A percentile compares a stretch with the other conserved stretches of the same genome.
These are phyloP conservation scores for Cephalopterus ornatus DNA, from an alignment of 2,113 vertebrate species.

Conservation along the genomic window DNA sequence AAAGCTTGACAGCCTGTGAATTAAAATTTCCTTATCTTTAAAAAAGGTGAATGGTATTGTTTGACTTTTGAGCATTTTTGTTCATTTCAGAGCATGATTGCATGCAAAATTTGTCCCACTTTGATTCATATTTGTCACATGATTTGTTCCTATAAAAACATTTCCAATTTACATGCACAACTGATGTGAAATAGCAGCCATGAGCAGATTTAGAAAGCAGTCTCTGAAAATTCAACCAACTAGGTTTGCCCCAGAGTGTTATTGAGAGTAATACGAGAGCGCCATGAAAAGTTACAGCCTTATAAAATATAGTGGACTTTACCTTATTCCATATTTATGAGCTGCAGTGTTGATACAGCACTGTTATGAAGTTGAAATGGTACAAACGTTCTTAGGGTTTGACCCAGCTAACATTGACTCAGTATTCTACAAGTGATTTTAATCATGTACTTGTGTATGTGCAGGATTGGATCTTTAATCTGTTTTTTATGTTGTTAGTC, in stretches of 20 bases:
- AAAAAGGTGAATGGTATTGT: neutral
- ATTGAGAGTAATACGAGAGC: conserved; percentile 17
- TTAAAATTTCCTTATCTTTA: neutral
- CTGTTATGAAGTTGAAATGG: neutral
- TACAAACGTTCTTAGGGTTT: neutral
- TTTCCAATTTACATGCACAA: conserved; percentile 32
- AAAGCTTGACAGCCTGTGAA: neutral
- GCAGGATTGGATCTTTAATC: neutral
- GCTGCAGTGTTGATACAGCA: neutral
- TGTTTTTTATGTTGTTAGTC: neutral
- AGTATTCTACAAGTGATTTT: neutral
- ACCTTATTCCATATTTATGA: conserved; percentile 44
- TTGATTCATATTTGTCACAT: conserved; percentile 19
- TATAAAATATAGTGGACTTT: conserved; percentile 45
- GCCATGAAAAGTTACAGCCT: conserved; percentile 38
- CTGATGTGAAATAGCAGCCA: conserved; percentile 5
- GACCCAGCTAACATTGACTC: neutral
- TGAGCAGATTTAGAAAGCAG: neutral
- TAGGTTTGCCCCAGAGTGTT: conserved; percentile 6
- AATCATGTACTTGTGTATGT: neutral
- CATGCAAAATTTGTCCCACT: neutral
- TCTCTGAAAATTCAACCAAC: neutral
- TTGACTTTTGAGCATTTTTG: neutral
- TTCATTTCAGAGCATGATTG: neutral
- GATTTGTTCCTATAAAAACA: conserved; percentile 26